Conservation (phyloP, 1,140 invertebrate species). For the Drosophila saltans region DNA sequence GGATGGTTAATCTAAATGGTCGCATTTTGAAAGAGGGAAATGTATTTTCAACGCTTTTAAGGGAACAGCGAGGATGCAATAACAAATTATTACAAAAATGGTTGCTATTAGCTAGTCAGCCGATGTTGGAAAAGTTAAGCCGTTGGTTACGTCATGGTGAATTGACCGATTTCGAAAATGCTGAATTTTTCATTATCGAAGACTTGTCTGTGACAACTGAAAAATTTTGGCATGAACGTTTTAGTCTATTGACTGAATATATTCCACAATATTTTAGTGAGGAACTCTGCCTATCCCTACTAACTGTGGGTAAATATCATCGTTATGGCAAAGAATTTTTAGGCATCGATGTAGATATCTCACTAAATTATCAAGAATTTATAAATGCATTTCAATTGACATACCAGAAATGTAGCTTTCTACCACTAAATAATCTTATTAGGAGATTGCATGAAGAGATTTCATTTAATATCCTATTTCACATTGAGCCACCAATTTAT, state of each 20-base stretch:
- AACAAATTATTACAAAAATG: conserved; percentile 24
- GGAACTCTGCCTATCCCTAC: conserved; percentile 2
- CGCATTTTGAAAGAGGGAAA: not conserved
- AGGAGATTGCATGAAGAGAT: conserved; percentile 13
- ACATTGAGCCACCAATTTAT: conserved; percentile 11
- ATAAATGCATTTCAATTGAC: not conserved
- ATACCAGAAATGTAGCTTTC: conserved; percentile 10
- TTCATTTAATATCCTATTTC: not conserved
- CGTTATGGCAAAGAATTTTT: conserved; percentile 14
- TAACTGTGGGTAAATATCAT: conserved; percentile 31
- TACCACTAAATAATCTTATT: conserved; percentile 20
- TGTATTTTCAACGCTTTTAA: conserved; percentile 23
- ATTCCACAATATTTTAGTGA: conserved; percentile 19
- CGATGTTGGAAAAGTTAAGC: conserved; percentile 13
- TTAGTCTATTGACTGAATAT: not conserved
- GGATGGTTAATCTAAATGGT: conserved; percentile 21
- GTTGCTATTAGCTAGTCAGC: conserved; percentile 25
- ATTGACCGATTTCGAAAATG: not conserved
- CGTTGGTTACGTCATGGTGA: conserved; percentile 37
- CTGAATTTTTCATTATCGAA: conserved; percentile 36
- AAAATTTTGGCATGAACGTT: conserved; percentile 35
- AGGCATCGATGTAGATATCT: not conserved
- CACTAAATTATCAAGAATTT: not conserved
- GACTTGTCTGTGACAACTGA: not conserved
- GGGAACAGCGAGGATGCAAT: conserved; percentile 1